These are phyloP conservation scores for Cyclina sinensis DNA, from an alignment of 1,140 invertebrate genomes.

Conservation along the genomic window DNA sequence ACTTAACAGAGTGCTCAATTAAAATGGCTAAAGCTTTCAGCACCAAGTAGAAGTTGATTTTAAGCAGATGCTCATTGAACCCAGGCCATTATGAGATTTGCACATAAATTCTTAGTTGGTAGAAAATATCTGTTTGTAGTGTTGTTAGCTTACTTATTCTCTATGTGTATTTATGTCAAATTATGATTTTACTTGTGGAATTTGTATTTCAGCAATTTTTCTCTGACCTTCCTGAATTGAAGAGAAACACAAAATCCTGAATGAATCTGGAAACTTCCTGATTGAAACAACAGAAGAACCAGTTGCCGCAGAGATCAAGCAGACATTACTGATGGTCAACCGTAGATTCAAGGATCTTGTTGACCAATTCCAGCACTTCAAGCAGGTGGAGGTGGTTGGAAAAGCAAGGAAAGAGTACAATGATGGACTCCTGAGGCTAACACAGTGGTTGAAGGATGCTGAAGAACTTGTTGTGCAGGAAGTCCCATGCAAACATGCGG, in stretches of 20 bases:
- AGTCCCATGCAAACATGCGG: conserved; percentile 90
- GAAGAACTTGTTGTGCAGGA: conserved; percentile 87
- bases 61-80: too few relatives aligned
- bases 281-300: conserved; percentile 94
- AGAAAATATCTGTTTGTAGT: too few relatives aligned
- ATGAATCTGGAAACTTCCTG: conserved; percentile 95
- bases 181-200: too few relatives aligned
- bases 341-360: conserved; percentile 91
- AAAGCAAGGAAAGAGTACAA: conserved; percentile 94
- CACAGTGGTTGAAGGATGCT: conserved; percentile 93
- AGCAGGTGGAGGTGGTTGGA: conserved; percentile 95
- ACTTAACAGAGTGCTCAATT: too few relatives aligned
- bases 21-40: too few relatives aligned
- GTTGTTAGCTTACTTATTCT: too few relatives aligned
- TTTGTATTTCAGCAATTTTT: conserved; percentile 88
- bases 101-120: too few relatives aligned
- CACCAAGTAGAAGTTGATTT: too few relatives aligned
- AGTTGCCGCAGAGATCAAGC: conserved; percentile 92
- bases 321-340: conserved; percentile 91
- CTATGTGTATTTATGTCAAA: too few relatives aligned
- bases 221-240: conserved; percentile 95
- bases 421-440: conserved; percentile 91
- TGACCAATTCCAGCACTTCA: conserved; percentile 84
- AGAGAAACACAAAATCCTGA: conserved; percentile 93
- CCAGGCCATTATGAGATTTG: too few relatives aligned